Evolutionary conservation across 2,113 vertebrate species (phyloP), one percentile per base, ranked within the genome.

Genomic region (Poeciliopsis prolifica): DNA sequence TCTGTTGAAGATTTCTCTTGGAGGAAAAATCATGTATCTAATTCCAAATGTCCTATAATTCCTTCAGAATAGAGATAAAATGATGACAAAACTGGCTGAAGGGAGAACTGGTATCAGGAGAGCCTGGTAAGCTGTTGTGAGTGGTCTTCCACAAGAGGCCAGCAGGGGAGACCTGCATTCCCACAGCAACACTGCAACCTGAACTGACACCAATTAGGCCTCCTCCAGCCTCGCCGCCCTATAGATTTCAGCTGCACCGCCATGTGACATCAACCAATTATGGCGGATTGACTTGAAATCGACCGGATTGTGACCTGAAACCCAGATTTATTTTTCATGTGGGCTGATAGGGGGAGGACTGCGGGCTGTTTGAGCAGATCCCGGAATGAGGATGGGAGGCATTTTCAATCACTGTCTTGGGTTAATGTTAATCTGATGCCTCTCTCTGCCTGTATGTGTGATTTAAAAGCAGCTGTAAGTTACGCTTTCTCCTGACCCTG

Each of bases 181-280:
- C 89, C 75, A 85, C 81, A 73, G 87, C 61, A 75, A 63, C 44
- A 67, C 68, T 61, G 86, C 82, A 92, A 92, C 91, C 90, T 89
- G 85, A 84, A 85, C 92, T 89, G 91, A 94, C 92, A 94, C 92
- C 94, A 95, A 94, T 95, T 94, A 95, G 88, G 83, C 75, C 87
- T 88, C 87, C 80, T 84, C 76, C 72, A 77, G 84, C 81, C 86
- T 62, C 8, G 74, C 90, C 84, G 90, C 89, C 86, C 89, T 74
- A 86, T 88, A 87, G 82, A 89, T 85, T 88, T 89, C 88, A 87
- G 84, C 80, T 89, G 80, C 78, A 84, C 85, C 70, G 81, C 92
- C 90, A 68, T 82, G 84, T 87, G 85, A 90, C 87, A 79, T 83
- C 88, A 82, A 92, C 92, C 94, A 94, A 94, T 95, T 94, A 94